A percentile compares a stretch with the other conserved stretches of the same genome.
These are phyloP conservation scores for Micoletzkya japonica DNA, from an alignment of 2,888 invertebrate genomes.

Conservation along the genomic window DNA sequence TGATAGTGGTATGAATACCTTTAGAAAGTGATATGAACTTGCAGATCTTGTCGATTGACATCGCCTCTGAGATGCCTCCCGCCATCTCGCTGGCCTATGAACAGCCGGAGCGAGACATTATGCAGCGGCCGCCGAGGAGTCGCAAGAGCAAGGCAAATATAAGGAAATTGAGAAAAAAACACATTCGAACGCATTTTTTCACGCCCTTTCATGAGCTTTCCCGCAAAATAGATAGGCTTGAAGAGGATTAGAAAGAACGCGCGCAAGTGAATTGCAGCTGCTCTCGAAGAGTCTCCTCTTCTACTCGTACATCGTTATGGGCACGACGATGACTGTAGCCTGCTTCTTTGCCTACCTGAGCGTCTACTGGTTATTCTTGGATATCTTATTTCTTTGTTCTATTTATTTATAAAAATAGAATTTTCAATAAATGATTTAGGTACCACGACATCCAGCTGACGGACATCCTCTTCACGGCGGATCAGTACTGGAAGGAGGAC, in stretches of 20 bases:
- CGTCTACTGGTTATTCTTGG: constrained; percentile 54
- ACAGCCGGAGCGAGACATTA: constrained; percentile 59
- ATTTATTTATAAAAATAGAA: constrained; percentile 8
- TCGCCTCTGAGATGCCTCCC: constrained; percentile 62
- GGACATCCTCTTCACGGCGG: constrained; percentile 60
- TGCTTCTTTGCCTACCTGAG: constrained; percentile 57
- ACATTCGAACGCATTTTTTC: no score
- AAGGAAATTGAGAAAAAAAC: no score
- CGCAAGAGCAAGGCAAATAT: constrained; percentile 39
- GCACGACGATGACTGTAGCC: constrained; percentile 56
- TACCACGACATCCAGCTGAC: constrained; percentile 54
- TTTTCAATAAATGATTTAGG: constrained; percentile 22
- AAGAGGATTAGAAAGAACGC: background rate
- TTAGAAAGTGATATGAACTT: background rate
- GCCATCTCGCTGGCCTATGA: constrained; percentile 61
- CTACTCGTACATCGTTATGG: constrained; percentile 59
- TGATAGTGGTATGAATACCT: background rate
- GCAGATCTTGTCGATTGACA: constrained; percentile 58
- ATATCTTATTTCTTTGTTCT: constrained; percentile 2
- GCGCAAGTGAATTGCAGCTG: constrained; percentile 5
- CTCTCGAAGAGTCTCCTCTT: constrained; percentile 45
- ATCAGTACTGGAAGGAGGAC: constrained; percentile 54
- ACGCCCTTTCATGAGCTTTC: background rate
- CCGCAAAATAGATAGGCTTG: no score
- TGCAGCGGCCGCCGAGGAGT: constrained; percentile 57